Evolutionary conservation across 2,888 invertebrate species (phyloP).

Genomic region (Ommatoiulus sabulosus): DNA sequence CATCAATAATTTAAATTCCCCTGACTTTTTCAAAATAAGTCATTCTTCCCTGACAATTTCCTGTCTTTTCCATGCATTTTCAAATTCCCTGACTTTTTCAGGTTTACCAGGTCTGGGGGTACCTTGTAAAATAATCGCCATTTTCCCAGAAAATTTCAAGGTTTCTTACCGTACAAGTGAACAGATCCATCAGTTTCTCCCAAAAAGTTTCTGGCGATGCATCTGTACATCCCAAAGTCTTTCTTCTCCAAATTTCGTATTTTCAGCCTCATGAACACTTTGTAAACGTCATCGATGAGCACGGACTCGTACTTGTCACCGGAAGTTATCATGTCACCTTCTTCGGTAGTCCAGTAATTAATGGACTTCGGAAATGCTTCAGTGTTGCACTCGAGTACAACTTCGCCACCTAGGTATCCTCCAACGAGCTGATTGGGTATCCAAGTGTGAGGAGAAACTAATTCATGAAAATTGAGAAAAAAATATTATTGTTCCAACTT

Average conservation of each 20-base stretch:
- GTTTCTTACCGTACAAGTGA: conserved; percentile 62
- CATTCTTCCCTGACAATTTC: too few species aligned
- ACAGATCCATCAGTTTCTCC: conserved; percentile 64
- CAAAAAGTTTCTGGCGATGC: conserved; percentile 64
- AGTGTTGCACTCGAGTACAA: conserved; percentile 63
- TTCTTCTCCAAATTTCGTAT: conserved; percentile 72
- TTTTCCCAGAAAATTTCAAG: not conserved
- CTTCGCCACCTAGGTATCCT: conserved; percentile 62
- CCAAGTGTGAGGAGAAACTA: conserved; percentile 64
- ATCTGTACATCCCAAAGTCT: conserved; percentile 64
- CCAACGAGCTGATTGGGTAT: conserved; percentile 64
- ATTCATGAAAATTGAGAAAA: not conserved
- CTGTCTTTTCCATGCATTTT: too few species aligned
- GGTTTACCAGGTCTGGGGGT: too few species aligned
- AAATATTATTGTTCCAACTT: not conserved
- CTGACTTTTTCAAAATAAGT: too few species aligned
- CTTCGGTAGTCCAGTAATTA: conserved; percentile 64
- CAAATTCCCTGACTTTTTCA: too few species aligned
- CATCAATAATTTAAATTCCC: too few species aligned
- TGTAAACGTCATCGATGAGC: conserved; percentile 60
- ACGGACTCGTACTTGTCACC: conserved; percentile 61
- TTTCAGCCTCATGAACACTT: conserved; percentile 63
- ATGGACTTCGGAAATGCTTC: conserved; percentile 64
- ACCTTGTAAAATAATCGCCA: not conserved
- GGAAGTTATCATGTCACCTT: conserved; percentile 61